These are phyloP conservation scores for Stichopus horrens DNA, from an alignment of 53 echinoderm and acorn worm genomes.

Conservation along the genomic window DNA sequence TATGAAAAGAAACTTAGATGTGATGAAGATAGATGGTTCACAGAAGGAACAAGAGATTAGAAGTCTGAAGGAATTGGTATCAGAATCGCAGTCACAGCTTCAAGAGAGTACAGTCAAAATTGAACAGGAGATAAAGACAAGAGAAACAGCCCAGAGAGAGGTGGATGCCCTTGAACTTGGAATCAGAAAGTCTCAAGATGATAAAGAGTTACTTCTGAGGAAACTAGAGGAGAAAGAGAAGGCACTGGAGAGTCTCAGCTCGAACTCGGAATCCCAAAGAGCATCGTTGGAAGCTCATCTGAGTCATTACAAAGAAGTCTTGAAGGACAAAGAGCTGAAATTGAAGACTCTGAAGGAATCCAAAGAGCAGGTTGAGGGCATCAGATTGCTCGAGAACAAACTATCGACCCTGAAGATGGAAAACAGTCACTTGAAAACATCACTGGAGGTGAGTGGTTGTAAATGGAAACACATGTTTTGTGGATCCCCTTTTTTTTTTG, in stretches of 20 bases:
- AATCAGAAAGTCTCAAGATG: neutral
- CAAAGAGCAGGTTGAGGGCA: neutral
- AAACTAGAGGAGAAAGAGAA: slow-evolving; percentile 5
- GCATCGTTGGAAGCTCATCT: neutral
- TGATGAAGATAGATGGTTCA: neutral
- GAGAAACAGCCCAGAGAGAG: neutral
- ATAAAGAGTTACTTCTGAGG: neutral
- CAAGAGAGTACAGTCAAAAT: neutral
- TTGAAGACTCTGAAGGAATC: neutral
- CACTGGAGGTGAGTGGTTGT: neutral
- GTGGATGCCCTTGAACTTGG: neutral
- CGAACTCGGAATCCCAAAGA: neutral
- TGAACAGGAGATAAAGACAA: neutral
- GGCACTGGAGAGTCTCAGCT: neutral
- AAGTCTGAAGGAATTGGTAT: neutral
- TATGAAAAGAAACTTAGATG: neutral
- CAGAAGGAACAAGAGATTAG: neutral
- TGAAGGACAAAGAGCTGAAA: neutral
- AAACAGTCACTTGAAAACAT: neutral
- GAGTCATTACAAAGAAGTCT: slow-evolving; percentile 3
- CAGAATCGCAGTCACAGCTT: neutral
- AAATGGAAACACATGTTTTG: no score
- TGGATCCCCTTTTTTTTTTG: no score
- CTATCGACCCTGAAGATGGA: neutral
- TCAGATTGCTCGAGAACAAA: neutral